These are phyloP conservation scores for Halictus ligatus DNA, from an alignment of 2,888 invertebrate genomes.

Conservation along the genomic window DNA sequence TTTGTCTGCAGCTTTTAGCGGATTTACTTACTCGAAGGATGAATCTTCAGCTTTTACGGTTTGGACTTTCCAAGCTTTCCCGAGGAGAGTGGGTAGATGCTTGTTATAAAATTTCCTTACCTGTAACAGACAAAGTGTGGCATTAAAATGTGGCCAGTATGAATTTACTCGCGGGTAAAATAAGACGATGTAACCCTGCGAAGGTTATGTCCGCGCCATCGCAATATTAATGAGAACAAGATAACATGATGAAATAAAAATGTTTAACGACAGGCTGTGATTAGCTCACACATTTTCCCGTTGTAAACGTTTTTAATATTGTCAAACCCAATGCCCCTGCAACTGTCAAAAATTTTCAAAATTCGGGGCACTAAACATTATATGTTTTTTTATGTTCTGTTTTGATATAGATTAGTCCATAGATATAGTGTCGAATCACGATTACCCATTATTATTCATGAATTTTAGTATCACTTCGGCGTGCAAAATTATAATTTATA, in stretches of 20 bases:
- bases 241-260: neutral
- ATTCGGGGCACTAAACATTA: too few species aligned
- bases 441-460: neutral
- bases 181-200: neutral
- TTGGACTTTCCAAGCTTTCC: neutral
- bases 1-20: conserved; percentile 10
- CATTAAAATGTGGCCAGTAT: neutral
- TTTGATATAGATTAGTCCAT: neutral
- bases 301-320: neutral
- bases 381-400: too few species aligned
- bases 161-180: neutral
- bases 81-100: neutral
- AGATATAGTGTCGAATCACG: neutral
- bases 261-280: neutral
- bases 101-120: conserved; percentile 13
- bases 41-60: conserved; percentile 19
- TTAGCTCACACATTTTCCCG: neutral
- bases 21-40: conserved; percentile 14
- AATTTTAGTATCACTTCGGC: neutral
- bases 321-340: too few species aligned
- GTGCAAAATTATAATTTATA: neutral
- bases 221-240: neutral
- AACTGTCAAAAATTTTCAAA: too few species aligned
- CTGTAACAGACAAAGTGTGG: neutral
- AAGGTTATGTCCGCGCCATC: neutral